Evolutionary conservation across 2,888 invertebrate species (phyloP).

Genomic region (Rhyacophila evoluta): DNA sequence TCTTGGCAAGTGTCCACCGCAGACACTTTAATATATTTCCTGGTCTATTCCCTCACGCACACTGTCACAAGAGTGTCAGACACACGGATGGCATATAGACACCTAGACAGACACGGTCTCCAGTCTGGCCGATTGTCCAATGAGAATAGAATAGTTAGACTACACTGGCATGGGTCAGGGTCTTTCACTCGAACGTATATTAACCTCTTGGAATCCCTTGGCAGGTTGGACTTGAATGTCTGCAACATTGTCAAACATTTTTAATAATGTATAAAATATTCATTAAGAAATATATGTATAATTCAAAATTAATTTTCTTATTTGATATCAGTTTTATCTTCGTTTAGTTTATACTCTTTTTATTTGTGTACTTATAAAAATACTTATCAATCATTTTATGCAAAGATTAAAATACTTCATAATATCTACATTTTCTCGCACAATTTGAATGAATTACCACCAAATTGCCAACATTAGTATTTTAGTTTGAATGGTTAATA

Average conservation of each 20-base stretch:
- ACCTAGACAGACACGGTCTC: constrained; percentile 23
- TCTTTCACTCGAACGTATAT: constrained; percentile 32
- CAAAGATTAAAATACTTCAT: too few species aligned
- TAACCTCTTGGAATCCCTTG: constrained; percentile 22
- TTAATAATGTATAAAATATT: too few species aligned
- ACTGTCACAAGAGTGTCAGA: background rate
- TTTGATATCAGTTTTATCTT: too few species aligned
- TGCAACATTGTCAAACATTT: background rate
- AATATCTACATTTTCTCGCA: too few species aligned
- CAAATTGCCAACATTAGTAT: too few species aligned
- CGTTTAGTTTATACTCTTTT: too few species aligned
- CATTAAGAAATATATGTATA: too few species aligned
- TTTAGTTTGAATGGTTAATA: too few species aligned
- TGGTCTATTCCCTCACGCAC: constrained; percentile 7
- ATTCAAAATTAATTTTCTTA: too few species aligned
- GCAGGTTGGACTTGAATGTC: background rate
- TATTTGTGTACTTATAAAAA: too few species aligned
- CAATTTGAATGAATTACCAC: too few species aligned
- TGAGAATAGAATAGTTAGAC: constrained; percentile 42
- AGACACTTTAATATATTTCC: constrained; percentile 15
- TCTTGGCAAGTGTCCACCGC: background rate
- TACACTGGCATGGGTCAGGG: constrained; percentile 50
- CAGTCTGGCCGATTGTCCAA: constrained; percentile 34
- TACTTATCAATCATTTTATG: too few species aligned
- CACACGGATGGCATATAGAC: background rate